These are phyloP conservation scores for Sympetrum striolatum DNA, from an alignment of 2,888 invertebrate genomes.

Conservation along the genomic window DNA sequence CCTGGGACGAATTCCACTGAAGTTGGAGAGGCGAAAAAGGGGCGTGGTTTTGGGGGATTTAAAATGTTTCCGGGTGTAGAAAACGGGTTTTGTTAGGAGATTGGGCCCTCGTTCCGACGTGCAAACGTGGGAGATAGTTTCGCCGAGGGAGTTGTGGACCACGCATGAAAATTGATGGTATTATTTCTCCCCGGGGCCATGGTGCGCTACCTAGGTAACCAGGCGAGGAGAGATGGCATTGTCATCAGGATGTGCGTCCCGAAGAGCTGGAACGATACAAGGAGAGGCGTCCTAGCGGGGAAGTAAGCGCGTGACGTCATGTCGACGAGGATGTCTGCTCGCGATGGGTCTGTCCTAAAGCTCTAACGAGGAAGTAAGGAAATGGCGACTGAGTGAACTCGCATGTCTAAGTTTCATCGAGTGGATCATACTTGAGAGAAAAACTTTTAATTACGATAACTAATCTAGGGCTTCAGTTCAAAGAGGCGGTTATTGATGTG, in stretches of 20 bases:
- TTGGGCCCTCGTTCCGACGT: background rate
- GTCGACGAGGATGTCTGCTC: background rate
- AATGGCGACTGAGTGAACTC: no score
- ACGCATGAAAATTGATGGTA: background rate
- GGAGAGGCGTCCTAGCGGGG: background rate
- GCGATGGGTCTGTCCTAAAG: no score
- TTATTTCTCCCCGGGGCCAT: background rate
- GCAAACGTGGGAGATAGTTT: background rate
- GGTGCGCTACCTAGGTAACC: background rate
- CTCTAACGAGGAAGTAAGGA: no score
- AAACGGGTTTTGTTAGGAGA: background rate
- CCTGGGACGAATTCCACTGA: background rate
- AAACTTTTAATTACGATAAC: no score
- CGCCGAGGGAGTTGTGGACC: background rate
- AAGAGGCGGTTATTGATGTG: no score
- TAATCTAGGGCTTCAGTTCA: no score
- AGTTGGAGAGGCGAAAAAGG: background rate
- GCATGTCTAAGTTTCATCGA: no score
- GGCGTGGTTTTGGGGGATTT: background rate
- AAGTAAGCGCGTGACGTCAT: background rate
- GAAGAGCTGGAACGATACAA: background rate
- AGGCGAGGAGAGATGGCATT: background rate
- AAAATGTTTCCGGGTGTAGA: background rate
- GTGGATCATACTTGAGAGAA: no score
- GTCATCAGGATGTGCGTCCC: background rate